Percentiles rank a stretch among this genome's conserved stretches.
Evolutionary conservation across 1,140 invertebrate genomes (phyloP).

Genomic region (Heliconius melpomene): DNA sequence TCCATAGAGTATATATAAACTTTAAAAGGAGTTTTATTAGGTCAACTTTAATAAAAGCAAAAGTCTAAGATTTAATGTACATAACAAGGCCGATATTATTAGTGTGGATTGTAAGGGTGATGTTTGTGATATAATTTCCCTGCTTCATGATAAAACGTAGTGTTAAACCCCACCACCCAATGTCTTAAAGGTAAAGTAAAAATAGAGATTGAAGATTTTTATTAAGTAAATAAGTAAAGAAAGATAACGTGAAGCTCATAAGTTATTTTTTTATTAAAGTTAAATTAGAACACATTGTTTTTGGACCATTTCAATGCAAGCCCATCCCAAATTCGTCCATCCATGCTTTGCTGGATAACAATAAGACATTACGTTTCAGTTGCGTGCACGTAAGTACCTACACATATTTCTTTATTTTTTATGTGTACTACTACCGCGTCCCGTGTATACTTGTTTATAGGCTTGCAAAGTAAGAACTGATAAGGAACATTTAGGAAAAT

Average conservation of each 20-base stretch:
- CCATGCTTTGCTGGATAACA: neutral
- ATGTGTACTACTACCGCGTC: neutral
- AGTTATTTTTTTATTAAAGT: too few species aligned
- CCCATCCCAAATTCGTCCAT: neutral
- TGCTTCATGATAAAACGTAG: too few species aligned
- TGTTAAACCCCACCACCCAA: neutral
- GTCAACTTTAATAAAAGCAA: slow-evolving; percentile 26
- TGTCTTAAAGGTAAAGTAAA: neutral
- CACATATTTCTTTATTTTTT: neutral
- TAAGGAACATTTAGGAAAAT: too few species aligned
- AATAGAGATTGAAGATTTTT: neutral
- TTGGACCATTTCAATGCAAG: neutral
- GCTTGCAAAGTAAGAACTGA: too few species aligned
- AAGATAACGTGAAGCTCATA: too few species aligned
- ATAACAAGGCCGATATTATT: neutral
- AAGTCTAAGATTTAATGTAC: neutral
- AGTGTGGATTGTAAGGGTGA: too few species aligned
- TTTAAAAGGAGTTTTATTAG: slow-evolving; percentile 39
- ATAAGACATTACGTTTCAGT: neutral
- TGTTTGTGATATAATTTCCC: too few species aligned
- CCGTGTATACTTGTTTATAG: too few species aligned
- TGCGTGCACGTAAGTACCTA: neutral
- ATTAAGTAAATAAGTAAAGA: too few species aligned
- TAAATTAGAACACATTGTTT: neutral
- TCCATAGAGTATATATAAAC: slow-evolving; percentile 23